Conservation (phyloP, 1,140 invertebrate species). For the Drosophila kohkoa region DNA sequence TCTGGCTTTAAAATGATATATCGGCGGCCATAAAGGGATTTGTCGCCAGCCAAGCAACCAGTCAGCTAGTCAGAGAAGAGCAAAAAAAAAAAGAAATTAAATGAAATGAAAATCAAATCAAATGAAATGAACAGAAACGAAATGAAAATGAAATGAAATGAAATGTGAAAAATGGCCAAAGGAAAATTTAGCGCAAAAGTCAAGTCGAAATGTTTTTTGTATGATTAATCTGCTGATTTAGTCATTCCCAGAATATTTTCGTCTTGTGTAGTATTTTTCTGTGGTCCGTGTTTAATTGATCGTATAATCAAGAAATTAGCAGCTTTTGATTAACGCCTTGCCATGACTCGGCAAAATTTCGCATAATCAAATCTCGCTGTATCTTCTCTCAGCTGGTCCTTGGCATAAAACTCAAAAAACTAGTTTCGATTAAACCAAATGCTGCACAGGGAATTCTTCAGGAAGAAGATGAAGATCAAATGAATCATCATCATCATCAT, state of each 20-base stretch:
- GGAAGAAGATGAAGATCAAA: too few species aligned
- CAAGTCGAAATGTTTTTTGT: conserved; percentile 24
- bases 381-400: conserved; percentile 7
- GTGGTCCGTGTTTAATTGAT: conserved; percentile 37
- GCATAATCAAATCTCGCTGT: not conserved
- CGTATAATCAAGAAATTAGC: conserved; percentile 44
- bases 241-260: conserved; percentile 26
- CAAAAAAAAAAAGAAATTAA: not conserved
- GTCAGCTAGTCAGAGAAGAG: too few species aligned
- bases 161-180: conserved; percentile 5
- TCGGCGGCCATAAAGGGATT: conserved; percentile 76
- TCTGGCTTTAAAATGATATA: conserved; percentile 67
- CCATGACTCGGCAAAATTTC: conserved; percentile 32
- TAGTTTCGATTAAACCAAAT: not conserved
- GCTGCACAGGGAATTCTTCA: too few species aligned
- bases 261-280: not conserved
- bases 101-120: not conserved
- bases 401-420: conserved; percentile 1
- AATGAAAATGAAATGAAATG: conserved; percentile 1
- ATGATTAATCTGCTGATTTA: conserved; percentile 47
- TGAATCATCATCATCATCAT: too few species aligned
- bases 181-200: conserved; percentile 36
- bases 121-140: conserved; percentile 16
- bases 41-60: conserved; percentile 39
- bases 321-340: conserved; percentile 26